Evolutionary conservation across 1,140 invertebrate genomes (phyloP).

Genomic region (Conus ventricosus): DNA sequence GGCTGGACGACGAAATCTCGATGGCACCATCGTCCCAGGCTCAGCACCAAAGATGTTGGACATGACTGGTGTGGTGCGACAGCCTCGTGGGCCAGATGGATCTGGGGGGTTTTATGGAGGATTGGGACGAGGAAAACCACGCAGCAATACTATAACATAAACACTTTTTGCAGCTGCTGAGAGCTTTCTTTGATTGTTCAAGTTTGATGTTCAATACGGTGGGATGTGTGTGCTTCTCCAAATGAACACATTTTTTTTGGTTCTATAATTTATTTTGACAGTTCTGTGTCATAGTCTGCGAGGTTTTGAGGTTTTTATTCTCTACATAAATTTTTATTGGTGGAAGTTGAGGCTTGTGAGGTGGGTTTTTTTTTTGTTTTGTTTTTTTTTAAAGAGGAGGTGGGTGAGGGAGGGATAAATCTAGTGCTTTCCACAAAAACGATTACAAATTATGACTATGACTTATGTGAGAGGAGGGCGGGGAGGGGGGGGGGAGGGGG

Average conservation of each 20-base stretch:
- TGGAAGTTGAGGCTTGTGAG: too few species aligned
- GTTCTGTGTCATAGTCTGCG: not conserved
- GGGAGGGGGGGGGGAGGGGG: too few species aligned
- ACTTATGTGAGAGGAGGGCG: too few species aligned
- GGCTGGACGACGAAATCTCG: conserved; percentile 51
- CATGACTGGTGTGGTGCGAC: conserved; percentile 82
- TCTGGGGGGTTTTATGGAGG: conserved; percentile 82
- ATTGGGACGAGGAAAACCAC: conserved; percentile 66
- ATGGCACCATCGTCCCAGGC: conserved; percentile 46
- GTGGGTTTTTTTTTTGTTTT: too few species aligned
- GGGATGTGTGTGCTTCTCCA: not conserved
- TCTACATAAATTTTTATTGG: too few species aligned
- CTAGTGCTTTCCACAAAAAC: too few species aligned
- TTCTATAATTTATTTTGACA: not conserved
- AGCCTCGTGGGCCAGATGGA: conserved; percentile 89
- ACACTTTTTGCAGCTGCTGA: not conserved
- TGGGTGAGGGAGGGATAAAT: too few species aligned
- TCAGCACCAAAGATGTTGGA: conserved; percentile 56
- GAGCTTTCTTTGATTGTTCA: not conserved
- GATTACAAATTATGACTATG: too few species aligned
- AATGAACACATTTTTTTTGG: not conserved
- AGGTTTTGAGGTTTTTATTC: not conserved
- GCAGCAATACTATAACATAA: conserved; percentile 62
- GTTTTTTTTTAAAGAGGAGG: too few species aligned
- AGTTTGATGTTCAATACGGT: not conserved